phyloP scores from a whole-genome alignment of 2,797 vertebrate species.

The Megaceryle alcyon region DNA sequence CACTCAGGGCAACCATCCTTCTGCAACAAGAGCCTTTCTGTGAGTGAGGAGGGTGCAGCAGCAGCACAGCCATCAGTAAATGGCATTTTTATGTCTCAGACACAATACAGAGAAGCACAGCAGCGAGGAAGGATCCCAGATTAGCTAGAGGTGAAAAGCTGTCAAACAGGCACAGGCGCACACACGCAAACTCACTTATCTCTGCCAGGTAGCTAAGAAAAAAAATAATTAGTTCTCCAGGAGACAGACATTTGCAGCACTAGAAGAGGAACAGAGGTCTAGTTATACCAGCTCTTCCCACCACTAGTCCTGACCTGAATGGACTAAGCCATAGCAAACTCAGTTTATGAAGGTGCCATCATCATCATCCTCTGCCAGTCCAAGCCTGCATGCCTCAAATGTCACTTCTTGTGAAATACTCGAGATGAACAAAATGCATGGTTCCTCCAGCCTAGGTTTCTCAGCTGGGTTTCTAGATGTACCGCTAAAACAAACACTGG shows the following conservation, averaged over 20 bases:
- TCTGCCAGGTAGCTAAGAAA: background rate
- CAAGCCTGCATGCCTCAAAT: background rate
- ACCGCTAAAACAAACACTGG: background rate
- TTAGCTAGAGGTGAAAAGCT: background rate
- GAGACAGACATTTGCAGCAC: background rate
- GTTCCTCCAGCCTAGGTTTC: background rate
- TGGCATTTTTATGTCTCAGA: background rate
- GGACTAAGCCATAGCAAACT: background rate
- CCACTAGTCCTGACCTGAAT: background rate
- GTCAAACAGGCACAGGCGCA: background rate
- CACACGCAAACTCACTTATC: background rate
- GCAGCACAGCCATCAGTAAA: background rate
- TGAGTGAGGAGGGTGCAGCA: background rate
- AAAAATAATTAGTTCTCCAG: background rate
- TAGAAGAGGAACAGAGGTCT: background rate
- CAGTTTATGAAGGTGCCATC: background rate
- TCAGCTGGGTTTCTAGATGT: background rate
- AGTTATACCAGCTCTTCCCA: background rate
- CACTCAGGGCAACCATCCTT: background rate
- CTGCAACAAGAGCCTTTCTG: background rate
- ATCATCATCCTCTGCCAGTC: background rate
- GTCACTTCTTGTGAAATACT: background rate
- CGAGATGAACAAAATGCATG: accelerated
- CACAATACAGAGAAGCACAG: background rate
- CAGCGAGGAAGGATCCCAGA: background rate